These are phyloP conservation scores for Pseudorectes ferrugineus DNA, from an alignment of 2,113 vertebrate genomes.

Conservation along the genomic window DNA sequence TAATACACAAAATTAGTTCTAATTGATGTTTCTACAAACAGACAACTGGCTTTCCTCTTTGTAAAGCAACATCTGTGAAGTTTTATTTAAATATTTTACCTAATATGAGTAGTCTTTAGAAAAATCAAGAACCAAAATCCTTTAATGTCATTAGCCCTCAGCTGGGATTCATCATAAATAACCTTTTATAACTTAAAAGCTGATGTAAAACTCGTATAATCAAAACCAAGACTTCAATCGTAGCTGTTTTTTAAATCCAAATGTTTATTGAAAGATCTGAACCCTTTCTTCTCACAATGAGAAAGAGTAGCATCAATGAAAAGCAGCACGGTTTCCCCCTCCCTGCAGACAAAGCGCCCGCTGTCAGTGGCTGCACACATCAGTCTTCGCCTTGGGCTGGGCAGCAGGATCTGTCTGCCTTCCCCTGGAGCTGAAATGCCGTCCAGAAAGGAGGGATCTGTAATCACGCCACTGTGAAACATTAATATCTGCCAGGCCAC, in stretches of 20 bases:
- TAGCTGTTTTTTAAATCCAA: neutral
- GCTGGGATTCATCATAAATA: neutral
- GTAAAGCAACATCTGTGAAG: neutral
- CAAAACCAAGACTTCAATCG: neutral
- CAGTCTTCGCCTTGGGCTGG: neutral
- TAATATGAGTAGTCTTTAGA: neutral
- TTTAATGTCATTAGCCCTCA: neutral
- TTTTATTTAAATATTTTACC: neutral
- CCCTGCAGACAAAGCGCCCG: accelerated
- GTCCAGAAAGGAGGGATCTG: neutral
- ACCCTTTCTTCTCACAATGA: neutral
- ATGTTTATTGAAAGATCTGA: neutral
- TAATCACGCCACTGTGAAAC: neutral
- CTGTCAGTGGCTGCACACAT: neutral
- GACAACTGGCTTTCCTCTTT: neutral
- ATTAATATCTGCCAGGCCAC: neutral
- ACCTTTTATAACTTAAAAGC: neutral
- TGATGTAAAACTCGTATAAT: neutral
- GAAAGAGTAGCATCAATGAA: neutral
- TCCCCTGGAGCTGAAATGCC: neutral
- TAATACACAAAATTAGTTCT: neutral
- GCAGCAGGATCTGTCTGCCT: neutral
- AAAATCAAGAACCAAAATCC: neutral
- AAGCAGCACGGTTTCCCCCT: neutral
- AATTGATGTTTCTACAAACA: neutral